Base-by-base conservation (phyloP, 53 echinoderm and acorn worm species). In the Henricia sp. region DNA sequence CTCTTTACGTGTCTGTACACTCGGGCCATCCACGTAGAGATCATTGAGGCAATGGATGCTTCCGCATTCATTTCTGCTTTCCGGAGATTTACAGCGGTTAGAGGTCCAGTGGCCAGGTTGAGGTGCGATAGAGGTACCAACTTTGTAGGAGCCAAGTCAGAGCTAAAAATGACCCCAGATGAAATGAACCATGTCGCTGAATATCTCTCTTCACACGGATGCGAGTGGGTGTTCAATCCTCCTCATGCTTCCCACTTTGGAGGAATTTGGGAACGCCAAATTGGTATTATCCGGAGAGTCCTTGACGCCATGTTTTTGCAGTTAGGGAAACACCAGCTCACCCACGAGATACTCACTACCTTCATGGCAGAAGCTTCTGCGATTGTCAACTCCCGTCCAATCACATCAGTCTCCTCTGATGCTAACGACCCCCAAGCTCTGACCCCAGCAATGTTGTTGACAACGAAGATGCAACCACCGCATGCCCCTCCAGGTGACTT, bases 51-150 rank as follows among this genome's bases (percentile, higher is more conserved):
- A 10, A 56, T 88, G 71, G 82, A 82, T 40, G 82, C 82, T n/a
- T 82, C 88, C 43, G 60, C 91, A 25, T 88, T 91, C 84, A 88
- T 88, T 37, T 75, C 73, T 30, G 74, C 75, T 14, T 68, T 91
- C 12, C 52, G 88, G 33, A 59, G 92, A 16, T 91, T 88, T 62
- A 83, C 78, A 3, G 77, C 92, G 0, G 56, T 88, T 3, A 46
- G 80, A 36, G 84, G 92, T 10, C 92, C 92, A 33, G 58, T 91
- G 0, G 28, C 77, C 19, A 74, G 68, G 42, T 43, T 87, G 6
- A 64, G 87, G 40, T 85, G 77, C 50, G 88, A 91, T 52, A 59
- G 82, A 68, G 91, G 91, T 1, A 91, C 92, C 0, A 91, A 92
- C 88, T 88, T 92, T 39, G 55, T 88, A 17, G 92, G 92, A 30